Base-by-base conservation (phyloP, 2,113 vertebrate species). In the Procapra przewalskii region DNA sequence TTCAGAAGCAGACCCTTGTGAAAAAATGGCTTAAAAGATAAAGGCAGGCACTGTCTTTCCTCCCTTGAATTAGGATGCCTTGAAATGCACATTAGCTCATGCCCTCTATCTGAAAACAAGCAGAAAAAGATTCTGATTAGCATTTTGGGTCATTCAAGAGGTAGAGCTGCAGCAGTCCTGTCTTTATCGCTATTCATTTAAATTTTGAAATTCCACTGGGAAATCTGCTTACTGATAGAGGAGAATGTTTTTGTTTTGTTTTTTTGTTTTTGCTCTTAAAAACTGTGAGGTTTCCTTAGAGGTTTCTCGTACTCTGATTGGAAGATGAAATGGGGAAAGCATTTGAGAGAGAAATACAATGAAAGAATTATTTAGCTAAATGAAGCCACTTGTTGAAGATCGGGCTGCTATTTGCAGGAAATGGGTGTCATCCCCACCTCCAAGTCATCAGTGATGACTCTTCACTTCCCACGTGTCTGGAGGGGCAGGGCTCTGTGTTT, bases 1-100 rank as follows among this genome's bases (percentile, higher is more conserved):
- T 99, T 99, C 98, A 98, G 98, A 99, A 99, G 98, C 97, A 91
- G 75, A 95, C 98, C 98, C 98, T 43, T 98, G 48, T 94, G 95
- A 93, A 98, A 88, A 98, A 43, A 89, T 93, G 40, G 57, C 93
- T 98, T 98, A 93, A 80, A 6, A 48, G 2, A 81, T 79, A 11
- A 33, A 33, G 17, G 8, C 1, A 95, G 31, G 31, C 27, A 77
- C 7, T 57, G 0, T 5, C 94, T 96, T 91, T 36, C 77, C 45
- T 94, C 90, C 97, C 85, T 94, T 95, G 96, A 97, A 98, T 98
- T 97, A 98, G 83, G 87, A 94, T 80, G 40, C 36, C 12, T 33
- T 88, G 94, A 96, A 86, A 94, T 95, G 96, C 77, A 27, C 79
- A 97, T 95, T 88, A 98, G 33, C 31, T 96, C 31, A 95, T 45